Conservation (phyloP, 2,797 vertebrate species). For the Acridotheres tristis region DNA sequence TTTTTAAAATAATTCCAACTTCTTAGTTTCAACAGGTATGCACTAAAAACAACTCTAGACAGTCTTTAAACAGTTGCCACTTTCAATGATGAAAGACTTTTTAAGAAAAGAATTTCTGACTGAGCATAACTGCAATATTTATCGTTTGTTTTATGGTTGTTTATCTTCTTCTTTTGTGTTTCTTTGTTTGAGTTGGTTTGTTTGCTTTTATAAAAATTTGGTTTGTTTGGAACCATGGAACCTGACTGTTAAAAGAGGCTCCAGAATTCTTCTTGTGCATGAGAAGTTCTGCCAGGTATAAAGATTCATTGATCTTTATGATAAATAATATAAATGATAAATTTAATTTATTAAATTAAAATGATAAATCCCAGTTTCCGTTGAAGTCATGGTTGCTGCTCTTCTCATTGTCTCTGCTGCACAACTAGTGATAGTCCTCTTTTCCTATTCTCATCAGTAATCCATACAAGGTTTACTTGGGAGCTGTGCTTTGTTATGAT, state of each 20-base stretch:
- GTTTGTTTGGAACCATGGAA: not conserved
- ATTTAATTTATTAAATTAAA: too few relatives aligned
- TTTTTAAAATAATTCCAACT: not conserved
- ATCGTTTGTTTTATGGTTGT: not conserved
- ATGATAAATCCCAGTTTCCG: constrained; percentile 20
- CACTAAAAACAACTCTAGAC: not conserved
- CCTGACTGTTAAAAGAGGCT: not conserved
- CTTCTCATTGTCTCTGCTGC: not conserved
- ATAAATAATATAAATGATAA: too few relatives aligned
- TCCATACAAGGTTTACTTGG: not conserved
- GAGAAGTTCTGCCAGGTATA: not conserved
- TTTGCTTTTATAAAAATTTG: not conserved
- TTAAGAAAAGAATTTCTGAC: not conserved
- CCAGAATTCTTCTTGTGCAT: not conserved
- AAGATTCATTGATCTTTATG: too few relatives aligned
- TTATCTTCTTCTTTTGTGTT: not conserved
- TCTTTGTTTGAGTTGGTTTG: not conserved
- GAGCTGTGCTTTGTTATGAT: not conserved
- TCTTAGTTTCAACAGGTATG: not conserved
- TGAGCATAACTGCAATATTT: not conserved
- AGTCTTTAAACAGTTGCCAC: not conserved
- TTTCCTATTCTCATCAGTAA: not conserved
- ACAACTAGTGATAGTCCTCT: not conserved
- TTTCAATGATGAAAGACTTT: not conserved
- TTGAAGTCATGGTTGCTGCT: not conserved